Conservation (phyloP, 2,888 invertebrate species). For the Campoplex nolae region DNA sequence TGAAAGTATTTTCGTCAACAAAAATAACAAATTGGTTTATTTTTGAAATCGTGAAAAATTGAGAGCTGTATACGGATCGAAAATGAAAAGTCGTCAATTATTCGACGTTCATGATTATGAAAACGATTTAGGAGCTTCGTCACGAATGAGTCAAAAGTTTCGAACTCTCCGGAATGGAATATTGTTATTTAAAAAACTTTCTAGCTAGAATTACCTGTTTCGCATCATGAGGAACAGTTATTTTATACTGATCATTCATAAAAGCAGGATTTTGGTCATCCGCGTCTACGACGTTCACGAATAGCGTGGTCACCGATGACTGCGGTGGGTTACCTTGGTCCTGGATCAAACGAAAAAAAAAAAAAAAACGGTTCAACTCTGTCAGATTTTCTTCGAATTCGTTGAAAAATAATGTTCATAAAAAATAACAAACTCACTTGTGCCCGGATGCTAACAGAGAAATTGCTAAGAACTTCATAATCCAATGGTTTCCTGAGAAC, state of each 20-base stretch:
- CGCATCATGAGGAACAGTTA: constrained; percentile 88
- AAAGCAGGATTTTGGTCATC: constrained; percentile 97
- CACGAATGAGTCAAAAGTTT: no score
- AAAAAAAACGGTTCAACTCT: not conserved
- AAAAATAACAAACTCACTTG: constrained; percentile 82
- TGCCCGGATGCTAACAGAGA: constrained; percentile 90
- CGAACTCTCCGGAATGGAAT: no score
- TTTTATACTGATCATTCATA: constrained; percentile 90
- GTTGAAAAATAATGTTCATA: no score
- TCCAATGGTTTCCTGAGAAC: constrained; percentile 93
- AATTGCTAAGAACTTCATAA: constrained; percentile 92
- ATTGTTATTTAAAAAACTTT: not conserved
- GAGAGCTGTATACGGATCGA: no score
- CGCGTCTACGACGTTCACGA: constrained; percentile 93
- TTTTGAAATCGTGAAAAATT: no score
- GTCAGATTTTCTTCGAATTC: not conserved
- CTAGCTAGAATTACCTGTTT: constrained; percentile 83
- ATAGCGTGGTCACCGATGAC: constrained; percentile 90
- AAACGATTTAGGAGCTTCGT: no score
- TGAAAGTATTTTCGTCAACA: no score
- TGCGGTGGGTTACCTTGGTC: constrained; percentile 94
- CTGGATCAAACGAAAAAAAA: constrained; percentile 79
- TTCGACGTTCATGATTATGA: not conserved
- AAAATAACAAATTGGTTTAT: no score
- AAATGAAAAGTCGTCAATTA: not conserved